Evolutionary conservation across 2,797 vertebrate genomes (phyloP).

Genomic region (Microtus californicus): DNA sequence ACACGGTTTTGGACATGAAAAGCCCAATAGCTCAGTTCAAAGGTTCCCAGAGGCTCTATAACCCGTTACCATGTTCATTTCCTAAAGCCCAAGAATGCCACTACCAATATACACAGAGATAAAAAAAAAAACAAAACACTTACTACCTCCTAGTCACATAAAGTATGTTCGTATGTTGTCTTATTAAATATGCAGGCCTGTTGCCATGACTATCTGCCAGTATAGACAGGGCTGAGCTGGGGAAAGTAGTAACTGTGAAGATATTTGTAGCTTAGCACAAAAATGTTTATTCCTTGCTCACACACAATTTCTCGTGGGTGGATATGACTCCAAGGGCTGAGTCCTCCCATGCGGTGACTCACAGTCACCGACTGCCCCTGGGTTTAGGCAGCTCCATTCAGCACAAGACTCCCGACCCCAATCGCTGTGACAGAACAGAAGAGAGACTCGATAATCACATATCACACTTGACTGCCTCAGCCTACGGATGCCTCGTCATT

Average conservation of each 20-base stretch:
- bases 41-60: conserved; percentile 49
- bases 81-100: conserved; percentile 19
- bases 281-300: conserved; percentile 49
- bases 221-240: too few species aligned
- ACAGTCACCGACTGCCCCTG: neutral
- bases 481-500: conserved; percentile 33
- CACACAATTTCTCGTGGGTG: conserved; percentile 21
- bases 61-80: conserved; percentile 43
- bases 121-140: neutral
- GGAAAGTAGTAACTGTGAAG: conserved; percentile 33
- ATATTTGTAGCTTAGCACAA: conserved; percentile 23
- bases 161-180: neutral
- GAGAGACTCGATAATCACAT: conserved; percentile 29
- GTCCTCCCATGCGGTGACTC: neutral
- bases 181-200: conserved; percentile 15
- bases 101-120: neutral
- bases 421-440: neutral
- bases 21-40: conserved; percentile 19
- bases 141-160: conserved; percentile 9
- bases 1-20: conserved; percentile 8
- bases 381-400: conserved; percentile 45
- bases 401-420: neutral
- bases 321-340: neutral
- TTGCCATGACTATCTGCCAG: conserved; percentile 34
- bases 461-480: neutral